Percentiles rank a stretch among this genome's conserved stretches.
Evolutionary conservation across 2,797 vertebrate genomes (phyloP).

Genomic region (Epinephelus awoara): DNA sequence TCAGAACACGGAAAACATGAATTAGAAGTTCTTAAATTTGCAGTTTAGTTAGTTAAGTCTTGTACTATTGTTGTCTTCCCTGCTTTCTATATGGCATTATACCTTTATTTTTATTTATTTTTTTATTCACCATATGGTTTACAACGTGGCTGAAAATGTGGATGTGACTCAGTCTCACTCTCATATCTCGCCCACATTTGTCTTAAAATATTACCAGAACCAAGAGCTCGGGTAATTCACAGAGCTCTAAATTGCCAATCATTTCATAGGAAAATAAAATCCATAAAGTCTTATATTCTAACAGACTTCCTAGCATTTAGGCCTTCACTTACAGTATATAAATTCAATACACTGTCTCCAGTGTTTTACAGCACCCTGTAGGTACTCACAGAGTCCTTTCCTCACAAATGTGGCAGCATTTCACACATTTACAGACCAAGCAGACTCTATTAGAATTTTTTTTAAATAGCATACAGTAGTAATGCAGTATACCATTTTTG

Average conservation of each 20-base stretch:
- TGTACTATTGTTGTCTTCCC: too few species aligned
- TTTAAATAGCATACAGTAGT: conserved; percentile 17
- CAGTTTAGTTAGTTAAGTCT: neutral
- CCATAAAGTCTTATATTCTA: conserved; percentile 30
- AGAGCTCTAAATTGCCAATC: conserved; percentile 41
- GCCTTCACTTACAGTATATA: conserved; percentile 35
- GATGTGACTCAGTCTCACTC: neutral
- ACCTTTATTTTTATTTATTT: neutral
- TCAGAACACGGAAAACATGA: neutral
- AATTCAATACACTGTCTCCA: conserved; percentile 39
- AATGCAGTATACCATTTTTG: conserved; percentile 24
- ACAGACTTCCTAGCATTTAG: conserved; percentile 42
- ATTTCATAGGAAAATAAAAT: conserved; percentile 54
- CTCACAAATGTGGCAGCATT: conserved; percentile 44
- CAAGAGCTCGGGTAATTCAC: conserved; percentile 27
- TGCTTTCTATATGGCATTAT: neutral
- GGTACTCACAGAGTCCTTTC: conserved; percentile 35
- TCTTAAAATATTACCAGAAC: conserved; percentile 8
- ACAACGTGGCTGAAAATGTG: conserved; percentile 3
- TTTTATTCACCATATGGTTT: neutral
- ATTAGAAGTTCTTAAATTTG: neutral
- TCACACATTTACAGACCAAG: conserved; percentile 42
- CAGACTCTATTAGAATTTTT: conserved; percentile 27
- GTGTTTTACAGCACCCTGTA: conserved; percentile 59
- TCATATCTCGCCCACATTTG: neutral